These are phyloP conservation scores for Gonatopus flavifemur DNA, from an alignment of 1,140 invertebrate genomes.

Conservation along the genomic window DNA sequence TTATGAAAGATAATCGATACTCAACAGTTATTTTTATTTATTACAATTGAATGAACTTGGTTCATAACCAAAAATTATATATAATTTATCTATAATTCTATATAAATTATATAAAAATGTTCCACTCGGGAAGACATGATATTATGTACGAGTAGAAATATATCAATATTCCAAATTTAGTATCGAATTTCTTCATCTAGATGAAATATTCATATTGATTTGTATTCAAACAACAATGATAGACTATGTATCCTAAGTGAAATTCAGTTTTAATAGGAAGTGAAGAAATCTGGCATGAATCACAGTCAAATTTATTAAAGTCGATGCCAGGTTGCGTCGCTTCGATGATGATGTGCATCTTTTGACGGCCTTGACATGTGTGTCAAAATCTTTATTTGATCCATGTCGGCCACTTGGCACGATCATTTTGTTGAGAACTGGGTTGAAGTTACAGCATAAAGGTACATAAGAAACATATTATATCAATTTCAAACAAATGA, in stretches of 20 bases:
- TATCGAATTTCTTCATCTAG: neutral
- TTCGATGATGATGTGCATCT: slow-evolving; percentile 18
- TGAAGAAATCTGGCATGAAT: slow-evolving; percentile 2
- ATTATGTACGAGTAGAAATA: too few relatives aligned
- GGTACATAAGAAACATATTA: too few relatives aligned
- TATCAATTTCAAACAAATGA: too few relatives aligned
- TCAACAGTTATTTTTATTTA: too few relatives aligned
- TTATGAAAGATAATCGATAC: too few relatives aligned
- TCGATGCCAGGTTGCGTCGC: slow-evolving; percentile 8
- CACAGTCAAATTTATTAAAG: slow-evolving; percentile 6
- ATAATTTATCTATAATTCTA: too few relatives aligned
- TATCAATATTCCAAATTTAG: too few relatives aligned
- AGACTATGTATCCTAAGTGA: neutral
- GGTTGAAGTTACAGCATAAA: slow-evolving; percentile 16
- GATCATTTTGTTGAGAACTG: slow-evolving; percentile 28
- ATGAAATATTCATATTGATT: neutral
- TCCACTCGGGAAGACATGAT: too few relatives aligned
- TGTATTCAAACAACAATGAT: slow-evolving; percentile 3
- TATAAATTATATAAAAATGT: too few relatives aligned
- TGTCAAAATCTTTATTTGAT: slow-evolving; percentile 41
- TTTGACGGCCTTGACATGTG: slow-evolving; percentile 33
- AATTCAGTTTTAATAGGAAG: neutral
- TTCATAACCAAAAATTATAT: too few relatives aligned
- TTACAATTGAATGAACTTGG: too few relatives aligned
- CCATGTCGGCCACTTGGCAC: slow-evolving; percentile 43